These are phyloP conservation scores for Hemichromis elongatus DNA, from an alignment of 2,113 vertebrate species.

Conservation along the genomic window DNA sequence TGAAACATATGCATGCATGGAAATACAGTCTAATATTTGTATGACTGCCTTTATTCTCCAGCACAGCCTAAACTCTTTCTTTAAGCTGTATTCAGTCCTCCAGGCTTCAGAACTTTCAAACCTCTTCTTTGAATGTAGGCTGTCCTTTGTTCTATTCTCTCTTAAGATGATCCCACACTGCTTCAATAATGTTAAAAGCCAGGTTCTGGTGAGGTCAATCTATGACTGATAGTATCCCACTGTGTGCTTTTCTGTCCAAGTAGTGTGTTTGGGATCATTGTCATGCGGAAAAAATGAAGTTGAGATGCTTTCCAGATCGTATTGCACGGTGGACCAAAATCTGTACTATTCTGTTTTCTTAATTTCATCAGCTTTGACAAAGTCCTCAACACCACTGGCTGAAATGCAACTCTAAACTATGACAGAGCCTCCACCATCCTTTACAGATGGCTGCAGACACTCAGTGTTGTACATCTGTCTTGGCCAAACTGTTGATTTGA, in stretches of 20 bases:
- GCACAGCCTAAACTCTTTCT: neutral
- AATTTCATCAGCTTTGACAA: neutral
- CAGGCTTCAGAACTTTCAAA: neutral
- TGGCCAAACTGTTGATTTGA: neutral
- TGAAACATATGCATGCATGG: rapidly evolving
- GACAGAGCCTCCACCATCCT: neutral
- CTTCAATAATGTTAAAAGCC: neutral
- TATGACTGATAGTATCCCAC: neutral
- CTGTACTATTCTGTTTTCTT: neutral
- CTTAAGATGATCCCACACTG: neutral
- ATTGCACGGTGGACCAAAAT: neutral
- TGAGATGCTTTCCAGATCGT: neutral
- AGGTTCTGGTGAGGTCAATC: neutral
- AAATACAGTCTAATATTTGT: neutral
- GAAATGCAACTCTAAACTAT: neutral
- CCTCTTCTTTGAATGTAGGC: neutral
- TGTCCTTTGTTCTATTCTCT: neutral
- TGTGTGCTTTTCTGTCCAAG: neutral
- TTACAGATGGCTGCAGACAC: neutral
- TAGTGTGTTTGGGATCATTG: neutral
- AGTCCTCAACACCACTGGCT: neutral
- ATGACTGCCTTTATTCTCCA: neutral
- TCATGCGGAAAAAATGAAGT: neutral
- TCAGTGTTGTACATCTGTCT: neutral
- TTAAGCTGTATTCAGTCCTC: neutral